These are phyloP conservation scores for Cervus canadensis DNA, from an alignment of 2,113 vertebrate species.

Conservation along the genomic window DNA sequence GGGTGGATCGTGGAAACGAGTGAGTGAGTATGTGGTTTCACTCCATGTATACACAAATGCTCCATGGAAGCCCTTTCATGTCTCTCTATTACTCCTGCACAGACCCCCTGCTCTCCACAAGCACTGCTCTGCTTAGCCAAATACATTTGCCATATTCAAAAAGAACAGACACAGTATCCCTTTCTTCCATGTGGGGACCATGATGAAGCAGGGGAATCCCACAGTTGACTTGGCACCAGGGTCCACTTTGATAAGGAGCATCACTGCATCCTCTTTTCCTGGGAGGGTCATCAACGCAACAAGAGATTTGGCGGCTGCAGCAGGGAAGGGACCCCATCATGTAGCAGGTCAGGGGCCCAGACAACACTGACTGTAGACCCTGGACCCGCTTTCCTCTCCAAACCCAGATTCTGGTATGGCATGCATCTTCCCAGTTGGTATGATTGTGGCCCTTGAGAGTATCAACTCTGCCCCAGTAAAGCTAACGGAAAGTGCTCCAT, in stretches of 20 bases:
- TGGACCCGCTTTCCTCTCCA: background rate
- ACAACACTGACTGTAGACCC: background rate
- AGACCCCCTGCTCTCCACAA: background rate
- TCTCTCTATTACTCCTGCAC: background rate
- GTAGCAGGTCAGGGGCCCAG: background rate
- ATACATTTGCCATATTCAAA: background rate
- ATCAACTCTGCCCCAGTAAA: background rate
- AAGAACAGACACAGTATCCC: background rate
- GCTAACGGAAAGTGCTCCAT: background rate
- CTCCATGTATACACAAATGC: background rate
- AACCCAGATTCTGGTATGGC: background rate
- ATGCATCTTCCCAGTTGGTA: too few species aligned
- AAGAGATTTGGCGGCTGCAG: background rate
- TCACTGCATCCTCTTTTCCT: background rate
- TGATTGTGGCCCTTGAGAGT: background rate
- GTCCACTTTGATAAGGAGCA: background rate
- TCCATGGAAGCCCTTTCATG: rapidly evolving
- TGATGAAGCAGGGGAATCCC: too few species aligned
- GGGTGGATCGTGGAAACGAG: too few species aligned
- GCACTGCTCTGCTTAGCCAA: background rate
- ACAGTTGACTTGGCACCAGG: rapidly evolving
- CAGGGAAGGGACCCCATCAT: background rate
- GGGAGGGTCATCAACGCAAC: background rate
- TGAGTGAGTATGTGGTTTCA: rapidly evolving
- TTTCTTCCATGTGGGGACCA: background rate